phyloP scores from a whole-genome alignment of 2,113 vertebrate species.

The Nicator chloris region DNA sequence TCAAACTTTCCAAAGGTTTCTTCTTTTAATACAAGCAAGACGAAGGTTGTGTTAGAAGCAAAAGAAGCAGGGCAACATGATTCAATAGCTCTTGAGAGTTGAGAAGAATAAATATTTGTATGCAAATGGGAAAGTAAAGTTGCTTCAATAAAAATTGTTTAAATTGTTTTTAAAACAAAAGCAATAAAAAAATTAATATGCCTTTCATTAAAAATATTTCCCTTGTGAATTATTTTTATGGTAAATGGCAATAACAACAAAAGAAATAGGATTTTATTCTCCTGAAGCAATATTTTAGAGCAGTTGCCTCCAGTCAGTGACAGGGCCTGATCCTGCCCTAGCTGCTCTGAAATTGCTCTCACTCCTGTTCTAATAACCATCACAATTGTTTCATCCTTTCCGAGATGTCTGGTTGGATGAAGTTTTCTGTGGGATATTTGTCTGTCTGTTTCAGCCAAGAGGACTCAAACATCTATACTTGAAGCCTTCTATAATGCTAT shows the following conservation, averaged over 20 bases:
- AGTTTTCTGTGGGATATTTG: rapidly evolving
- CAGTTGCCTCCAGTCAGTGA: neutral
- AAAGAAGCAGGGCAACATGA: neutral
- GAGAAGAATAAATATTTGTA: neutral
- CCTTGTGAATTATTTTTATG: neutral
- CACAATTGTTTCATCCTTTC: neutral
- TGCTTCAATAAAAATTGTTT: neutral
- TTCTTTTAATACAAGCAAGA: neutral
- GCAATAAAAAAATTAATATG: neutral
- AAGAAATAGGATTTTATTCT: neutral
- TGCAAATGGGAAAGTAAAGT: neutral
- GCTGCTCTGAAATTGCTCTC: neutral
- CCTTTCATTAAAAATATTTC: neutral
- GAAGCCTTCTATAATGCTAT: neutral
- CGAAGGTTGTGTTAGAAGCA: neutral
- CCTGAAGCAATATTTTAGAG: neutral
- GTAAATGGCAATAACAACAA: neutral
- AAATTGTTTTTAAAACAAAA: neutral
- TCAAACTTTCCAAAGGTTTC: neutral
- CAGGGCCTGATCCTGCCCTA: neutral
- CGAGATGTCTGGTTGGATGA: neutral
- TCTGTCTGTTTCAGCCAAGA: neutral
- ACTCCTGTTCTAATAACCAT: neutral
- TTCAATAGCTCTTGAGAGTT: neutral
- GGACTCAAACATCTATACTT: neutral